A percentile compares a stretch with the other conserved stretches of the same genome.
phyloP scores from a whole-genome alignment of 2,113 vertebrate species.

The Pionites leucogaster region DNA sequence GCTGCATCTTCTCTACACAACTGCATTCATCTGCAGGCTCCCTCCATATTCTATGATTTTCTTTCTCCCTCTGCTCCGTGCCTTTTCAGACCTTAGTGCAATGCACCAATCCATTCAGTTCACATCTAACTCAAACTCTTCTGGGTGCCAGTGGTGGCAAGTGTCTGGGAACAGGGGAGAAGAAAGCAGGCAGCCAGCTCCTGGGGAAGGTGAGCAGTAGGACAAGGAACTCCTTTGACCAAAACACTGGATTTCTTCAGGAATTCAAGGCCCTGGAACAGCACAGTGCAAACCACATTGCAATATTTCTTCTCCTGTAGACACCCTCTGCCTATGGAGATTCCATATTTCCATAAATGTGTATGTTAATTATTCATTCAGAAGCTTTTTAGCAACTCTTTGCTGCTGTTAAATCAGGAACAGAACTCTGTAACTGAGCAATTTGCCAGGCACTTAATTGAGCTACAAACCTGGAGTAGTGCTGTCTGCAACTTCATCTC shows the following conservation, averaged over 20 bases:
- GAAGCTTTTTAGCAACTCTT: not conserved
- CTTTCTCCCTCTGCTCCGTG: not conserved
- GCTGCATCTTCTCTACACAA: not conserved
- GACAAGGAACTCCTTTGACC: not conserved
- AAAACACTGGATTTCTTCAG: not conserved
- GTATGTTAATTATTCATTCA: not conserved
- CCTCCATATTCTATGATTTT: not conserved
- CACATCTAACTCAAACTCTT: not conserved
- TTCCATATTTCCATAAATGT: not conserved
- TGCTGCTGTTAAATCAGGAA: not conserved
- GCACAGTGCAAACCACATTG: not conserved
- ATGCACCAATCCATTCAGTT: not conserved
- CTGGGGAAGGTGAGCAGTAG: not conserved
- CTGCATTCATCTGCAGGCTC: rapidly evolving
- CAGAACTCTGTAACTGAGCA: not conserved
- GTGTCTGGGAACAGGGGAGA: not conserved
- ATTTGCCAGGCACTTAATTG: not conserved
- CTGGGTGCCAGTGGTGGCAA: rapidly evolving
- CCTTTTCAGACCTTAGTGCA: not conserved
- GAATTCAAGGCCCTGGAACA: not conserved
- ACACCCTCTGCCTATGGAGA: not conserved
- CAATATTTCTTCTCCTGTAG: not conserved
- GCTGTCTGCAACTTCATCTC: not conserved
- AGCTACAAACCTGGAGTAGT: not conserved
- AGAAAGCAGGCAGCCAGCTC: not conserved